These are phyloP conservation scores for Hyles euphorbiae DNA, from an alignment of 1,140 invertebrate genomes.

Conservation along the genomic window DNA sequence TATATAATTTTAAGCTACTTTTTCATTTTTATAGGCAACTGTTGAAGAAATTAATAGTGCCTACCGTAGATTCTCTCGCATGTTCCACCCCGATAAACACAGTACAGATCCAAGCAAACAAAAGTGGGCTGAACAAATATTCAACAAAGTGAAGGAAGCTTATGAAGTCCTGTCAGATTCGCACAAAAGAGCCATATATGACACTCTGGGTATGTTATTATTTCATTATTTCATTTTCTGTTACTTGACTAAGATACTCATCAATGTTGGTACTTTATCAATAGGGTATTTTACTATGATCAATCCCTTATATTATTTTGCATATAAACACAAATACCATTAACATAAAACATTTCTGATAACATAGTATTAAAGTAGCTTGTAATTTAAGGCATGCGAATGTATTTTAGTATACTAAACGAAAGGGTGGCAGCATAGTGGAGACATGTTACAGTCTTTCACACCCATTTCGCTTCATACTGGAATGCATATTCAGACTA, in stretches of 20 bases:
- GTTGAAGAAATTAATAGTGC: conserved; percentile 93
- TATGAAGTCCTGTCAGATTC: conserved; percentile 87
- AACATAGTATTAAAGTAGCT: no score
- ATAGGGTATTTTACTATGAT: no score
- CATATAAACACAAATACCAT: no score
- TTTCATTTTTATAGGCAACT: conserved; percentile 80
- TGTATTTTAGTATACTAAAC: no score
- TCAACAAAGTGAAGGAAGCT: conserved; percentile 93
- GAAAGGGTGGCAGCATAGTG: no score
- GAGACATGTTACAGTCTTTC: no score
- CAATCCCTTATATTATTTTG: no score
- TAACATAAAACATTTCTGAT: no score
- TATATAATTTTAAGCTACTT: no score
- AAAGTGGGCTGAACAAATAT: conserved; percentile 92
- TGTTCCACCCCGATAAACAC: conserved; percentile 98
- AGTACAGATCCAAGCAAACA: conserved; percentile 83
- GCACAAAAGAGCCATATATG: conserved; percentile 75
- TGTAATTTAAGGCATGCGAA: no score
- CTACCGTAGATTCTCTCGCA: conserved; percentile 90
- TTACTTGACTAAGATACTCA: background rate
- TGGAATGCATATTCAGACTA: no score
- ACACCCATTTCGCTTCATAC: no score
- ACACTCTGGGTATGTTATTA: conserved; percentile 65
- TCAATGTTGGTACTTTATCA: background rate
- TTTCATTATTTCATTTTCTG: background rate